A percentile compares a stretch with the other conserved stretches of the same genome.
Conservation (phyloP, 2,797 vertebrate species). For the Acropternis orthonyx region DNA sequence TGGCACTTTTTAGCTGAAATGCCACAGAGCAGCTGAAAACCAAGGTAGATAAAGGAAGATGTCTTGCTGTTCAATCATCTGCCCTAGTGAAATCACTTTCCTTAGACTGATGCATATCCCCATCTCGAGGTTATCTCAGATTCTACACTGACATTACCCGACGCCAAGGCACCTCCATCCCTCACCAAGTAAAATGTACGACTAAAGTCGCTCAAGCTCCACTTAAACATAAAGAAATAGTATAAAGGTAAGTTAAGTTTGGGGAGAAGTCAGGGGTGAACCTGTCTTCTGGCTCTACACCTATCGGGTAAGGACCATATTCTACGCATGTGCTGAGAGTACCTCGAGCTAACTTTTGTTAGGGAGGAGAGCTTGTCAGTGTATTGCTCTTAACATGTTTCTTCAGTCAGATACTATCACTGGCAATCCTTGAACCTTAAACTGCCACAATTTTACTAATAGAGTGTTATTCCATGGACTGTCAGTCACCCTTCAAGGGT, state of each 20-base stretch:
- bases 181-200: background rate
- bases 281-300: too few relatives aligned
- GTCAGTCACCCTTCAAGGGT: background rate
- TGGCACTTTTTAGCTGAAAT: background rate
- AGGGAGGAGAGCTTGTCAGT: background rate
- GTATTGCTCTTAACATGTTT: rapidly evolving
- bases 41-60: background rate
- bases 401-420: background rate
- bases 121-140: rapidly evolving
- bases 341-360: rapidly evolving
- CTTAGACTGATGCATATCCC: background rate
- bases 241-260: background rate
- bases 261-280: background rate
- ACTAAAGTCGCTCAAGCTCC: background rate
- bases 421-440: background rate
- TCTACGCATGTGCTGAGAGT: background rate
- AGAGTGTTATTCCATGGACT: background rate
- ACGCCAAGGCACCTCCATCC: background rate
- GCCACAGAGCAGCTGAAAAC: background rate
- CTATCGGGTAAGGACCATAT: background rate
- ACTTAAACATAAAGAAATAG: background rate
- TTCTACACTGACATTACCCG: background rate
- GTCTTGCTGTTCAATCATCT: background rate
- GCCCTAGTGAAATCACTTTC: background rate
- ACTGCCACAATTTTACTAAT: background rate